These are phyloP conservation scores for Plagodis pulveraria DNA, from an alignment of 2,888 invertebrate genomes.

Conservation along the genomic window DNA sequence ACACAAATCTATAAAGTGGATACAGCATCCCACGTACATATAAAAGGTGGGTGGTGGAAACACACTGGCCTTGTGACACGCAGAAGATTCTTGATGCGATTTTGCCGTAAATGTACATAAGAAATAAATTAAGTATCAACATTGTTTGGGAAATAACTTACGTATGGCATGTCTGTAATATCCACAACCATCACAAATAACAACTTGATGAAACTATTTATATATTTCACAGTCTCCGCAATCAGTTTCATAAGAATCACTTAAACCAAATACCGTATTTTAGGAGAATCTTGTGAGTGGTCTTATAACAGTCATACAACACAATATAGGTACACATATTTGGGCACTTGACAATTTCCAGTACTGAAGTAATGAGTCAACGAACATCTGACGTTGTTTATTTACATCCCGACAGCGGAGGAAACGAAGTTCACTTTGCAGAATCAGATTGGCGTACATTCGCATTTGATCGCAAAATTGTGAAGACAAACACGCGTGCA, in stretches of 20 bases:
- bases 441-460: constrained; percentile 1
- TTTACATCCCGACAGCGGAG: constrained; percentile 48
- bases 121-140: constrained; percentile 15
- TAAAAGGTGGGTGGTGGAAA: constrained; percentile 54
- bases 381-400: constrained; percentile 34
- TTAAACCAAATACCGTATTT: too few species aligned
- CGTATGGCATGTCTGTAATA: constrained; percentile 25
- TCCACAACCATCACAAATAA: constrained; percentile 7
- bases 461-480: constrained; percentile 15
- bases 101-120: constrained; percentile 15
- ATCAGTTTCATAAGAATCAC: too few species aligned
- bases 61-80: constrained; percentile 50
- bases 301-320: background rate
- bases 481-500: constrained; percentile 52
- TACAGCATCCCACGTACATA: constrained; percentile 44
- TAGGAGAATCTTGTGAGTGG: background rate
- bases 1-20: constrained; percentile 14
- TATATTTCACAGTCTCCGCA: too few species aligned
- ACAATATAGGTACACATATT: constrained; percentile 18
- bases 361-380: constrained; percentile 26
- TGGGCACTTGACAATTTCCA: constrained; percentile 34
- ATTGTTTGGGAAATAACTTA: constrained; percentile 20
- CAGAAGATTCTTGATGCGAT: constrained; percentile 39
- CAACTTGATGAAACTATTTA: background rate
- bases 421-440: constrained; percentile 11